These are phyloP conservation scores for Xestia sexstrigata DNA, from an alignment of 2,888 invertebrate genomes.

Conservation along the genomic window DNA sequence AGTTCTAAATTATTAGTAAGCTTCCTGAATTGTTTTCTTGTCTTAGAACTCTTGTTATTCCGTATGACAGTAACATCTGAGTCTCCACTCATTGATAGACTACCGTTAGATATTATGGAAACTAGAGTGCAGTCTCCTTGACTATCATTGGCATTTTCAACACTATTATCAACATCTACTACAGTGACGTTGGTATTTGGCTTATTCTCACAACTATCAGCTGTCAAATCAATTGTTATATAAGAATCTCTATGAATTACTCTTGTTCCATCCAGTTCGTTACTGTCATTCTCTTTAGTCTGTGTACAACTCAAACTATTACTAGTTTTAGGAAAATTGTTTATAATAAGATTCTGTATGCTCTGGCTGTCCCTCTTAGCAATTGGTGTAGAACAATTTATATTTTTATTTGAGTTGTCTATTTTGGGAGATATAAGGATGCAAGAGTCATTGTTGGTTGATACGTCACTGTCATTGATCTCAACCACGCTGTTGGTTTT, in stretches of 20 bases:
- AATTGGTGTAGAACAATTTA: constrained; percentile 80
- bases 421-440: constrained; percentile 63
- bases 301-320: constrained; percentile 54
- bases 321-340: constrained; percentile 55
- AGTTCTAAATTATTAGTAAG: constrained; percentile 80
- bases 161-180: constrained; percentile 74
- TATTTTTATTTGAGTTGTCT: constrained; percentile 50
- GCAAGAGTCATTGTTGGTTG: constrained; percentile 52
- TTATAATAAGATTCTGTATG: constrained; percentile 55
- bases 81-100: constrained; percentile 79
- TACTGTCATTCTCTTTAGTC: constrained; percentile 63
- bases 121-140: constrained; percentile 77
- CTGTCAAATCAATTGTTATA: constrained; percentile 84
- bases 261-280: constrained; percentile 74
- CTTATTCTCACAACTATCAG: constrained; percentile 60
- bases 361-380: constrained; percentile 43
- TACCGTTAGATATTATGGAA: constrained; percentile 70
- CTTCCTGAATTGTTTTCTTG: constrained; percentile 68
- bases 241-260: constrained; percentile 79
- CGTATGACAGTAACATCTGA: constrained; percentile 82
- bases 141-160: constrained; percentile 57
- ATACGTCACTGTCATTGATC: constrained; percentile 73
- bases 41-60: constrained; percentile 61
- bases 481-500: constrained; percentile 61
- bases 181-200: constrained; percentile 48